These are phyloP conservation scores for Melieria crassipennis DNA, from an alignment of 2,888 invertebrate species.

Conservation along the genomic window DNA sequence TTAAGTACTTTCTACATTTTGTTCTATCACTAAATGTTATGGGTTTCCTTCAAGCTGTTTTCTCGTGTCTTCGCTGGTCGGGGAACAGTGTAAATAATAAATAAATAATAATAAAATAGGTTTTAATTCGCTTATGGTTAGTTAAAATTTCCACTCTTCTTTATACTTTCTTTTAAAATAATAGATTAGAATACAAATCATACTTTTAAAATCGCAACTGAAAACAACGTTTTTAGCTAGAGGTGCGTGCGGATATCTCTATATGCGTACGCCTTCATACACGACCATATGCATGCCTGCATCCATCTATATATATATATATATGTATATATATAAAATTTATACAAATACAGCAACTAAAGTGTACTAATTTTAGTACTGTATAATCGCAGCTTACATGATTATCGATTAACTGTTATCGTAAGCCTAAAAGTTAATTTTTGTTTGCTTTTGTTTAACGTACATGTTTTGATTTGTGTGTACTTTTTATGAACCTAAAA, in stretches of 20 bases:
- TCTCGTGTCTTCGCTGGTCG: no score
- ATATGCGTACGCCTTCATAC: neutral
- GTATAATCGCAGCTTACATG: no score
- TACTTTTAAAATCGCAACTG: slow-evolving; percentile 17
- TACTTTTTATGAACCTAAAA: no score
- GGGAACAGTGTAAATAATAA: neutral
- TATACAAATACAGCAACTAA: slow-evolving; percentile 13
- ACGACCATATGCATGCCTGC: neutral
- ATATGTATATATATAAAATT: slow-evolving; percentile 8
- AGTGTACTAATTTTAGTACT: slow-evolving; percentile 4
- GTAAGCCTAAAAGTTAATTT: no score
- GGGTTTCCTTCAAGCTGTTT: no score
- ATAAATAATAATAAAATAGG: neutral
- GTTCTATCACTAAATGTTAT: neutral
- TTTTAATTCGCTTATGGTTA: neutral
- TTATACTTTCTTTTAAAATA: neutral
- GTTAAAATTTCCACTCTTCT: neutral
- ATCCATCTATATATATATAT: slow-evolving; percentile 18
- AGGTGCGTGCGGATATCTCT: neutral
- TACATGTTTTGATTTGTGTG: no score
- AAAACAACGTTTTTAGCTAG: neutral
- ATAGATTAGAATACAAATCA: neutral
- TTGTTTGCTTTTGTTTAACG: no score
- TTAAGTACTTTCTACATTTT: slow-evolving; percentile 26
- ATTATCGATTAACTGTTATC: no score